phyloP scores from a whole-genome alignment of 2,113 vertebrate species.

The Oreochromis spilurus region DNA sequence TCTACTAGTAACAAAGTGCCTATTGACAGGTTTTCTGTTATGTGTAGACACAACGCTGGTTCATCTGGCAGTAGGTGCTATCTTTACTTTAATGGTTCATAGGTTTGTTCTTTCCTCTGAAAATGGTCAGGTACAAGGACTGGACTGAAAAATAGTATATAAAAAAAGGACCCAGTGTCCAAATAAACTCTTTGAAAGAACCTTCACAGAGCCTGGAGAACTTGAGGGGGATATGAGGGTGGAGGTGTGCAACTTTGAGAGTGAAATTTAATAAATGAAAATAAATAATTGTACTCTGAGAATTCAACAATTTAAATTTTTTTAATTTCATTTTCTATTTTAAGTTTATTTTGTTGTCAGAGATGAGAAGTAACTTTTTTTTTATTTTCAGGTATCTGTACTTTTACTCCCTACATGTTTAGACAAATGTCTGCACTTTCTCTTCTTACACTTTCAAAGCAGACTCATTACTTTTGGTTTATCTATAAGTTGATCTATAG shows the following conservation, averaged over 20 bases:
- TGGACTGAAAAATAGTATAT: neutral
- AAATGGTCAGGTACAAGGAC: neutral
- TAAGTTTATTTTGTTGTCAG: rapidly evolving
- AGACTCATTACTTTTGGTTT: neutral
- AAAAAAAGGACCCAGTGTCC: neutral
- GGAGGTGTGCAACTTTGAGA: neutral
- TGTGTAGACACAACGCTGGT: neutral
- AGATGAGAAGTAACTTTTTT: neutral
- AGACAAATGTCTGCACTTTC: neutral
- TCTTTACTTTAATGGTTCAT: neutral
- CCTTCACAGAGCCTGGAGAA: neutral
- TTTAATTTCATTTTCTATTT: neutral
- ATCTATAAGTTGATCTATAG: neutral
- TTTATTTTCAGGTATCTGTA: neutral
- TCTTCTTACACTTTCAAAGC: neutral
- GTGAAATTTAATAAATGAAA: neutral
- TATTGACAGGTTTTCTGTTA: neutral
- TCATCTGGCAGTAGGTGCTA: neutral
- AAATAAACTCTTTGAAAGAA: neutral
- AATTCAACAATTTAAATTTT: neutral
- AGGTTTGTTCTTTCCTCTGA: neutral
- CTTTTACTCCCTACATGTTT: neutral
- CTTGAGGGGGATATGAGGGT: neutral
- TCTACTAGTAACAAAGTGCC: neutral
- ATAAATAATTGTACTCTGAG: neutral